phyloP scores from a whole-genome alignment of 2,797 vertebrate genomes.

The Nannoperca obscura region DNA sequence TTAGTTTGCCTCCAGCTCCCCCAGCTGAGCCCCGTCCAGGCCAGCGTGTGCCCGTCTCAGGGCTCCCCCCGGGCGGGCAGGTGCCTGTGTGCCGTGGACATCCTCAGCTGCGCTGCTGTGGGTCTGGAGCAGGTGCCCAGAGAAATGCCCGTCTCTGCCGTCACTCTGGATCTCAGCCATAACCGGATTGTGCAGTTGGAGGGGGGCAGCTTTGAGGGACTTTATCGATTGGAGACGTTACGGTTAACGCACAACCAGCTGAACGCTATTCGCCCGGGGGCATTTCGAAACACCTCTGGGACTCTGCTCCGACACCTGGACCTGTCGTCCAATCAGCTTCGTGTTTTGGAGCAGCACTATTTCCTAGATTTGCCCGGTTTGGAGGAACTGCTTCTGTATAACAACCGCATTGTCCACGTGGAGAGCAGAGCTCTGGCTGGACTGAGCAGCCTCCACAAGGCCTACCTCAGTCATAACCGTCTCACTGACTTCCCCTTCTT shows the following conservation, averaged over 20 bases:
- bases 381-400: conserved; percentile 91
- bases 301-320: conserved; percentile 87
- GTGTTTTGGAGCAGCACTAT: conserved; percentile 82
- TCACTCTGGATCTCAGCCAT: conserved; percentile 92
- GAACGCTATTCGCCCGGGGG: conserved; percentile 70
- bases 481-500: conserved; percentile 92
- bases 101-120: conserved; percentile 90
- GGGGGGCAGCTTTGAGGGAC: conserved; percentile 80
- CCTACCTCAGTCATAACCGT: conserved; percentile 93
- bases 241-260: conserved; percentile 89
- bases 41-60: conserved; percentile 69
- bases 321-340: conserved; percentile 91
- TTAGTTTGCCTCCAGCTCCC: conserved; percentile 68
- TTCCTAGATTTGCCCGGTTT: conserved; percentile 87
- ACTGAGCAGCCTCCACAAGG: conserved; percentile 84
- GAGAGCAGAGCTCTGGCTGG: conserved; percentile 85
- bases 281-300: conserved; percentile 86
- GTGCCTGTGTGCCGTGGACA: conserved; percentile 91
- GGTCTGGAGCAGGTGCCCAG: conserved; percentile 82
- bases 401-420: conserved; percentile 88
- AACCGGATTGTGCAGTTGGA: conserved; percentile 85
- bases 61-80: not conserved
- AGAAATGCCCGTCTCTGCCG: conserved; percentile 75
- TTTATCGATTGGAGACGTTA: conserved; percentile 85
- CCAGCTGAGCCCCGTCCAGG: conserved; percentile 5